These are phyloP conservation scores for Amphiprion clarkii DNA, from an alignment of 2,797 vertebrate species.

Conservation along the genomic window DNA sequence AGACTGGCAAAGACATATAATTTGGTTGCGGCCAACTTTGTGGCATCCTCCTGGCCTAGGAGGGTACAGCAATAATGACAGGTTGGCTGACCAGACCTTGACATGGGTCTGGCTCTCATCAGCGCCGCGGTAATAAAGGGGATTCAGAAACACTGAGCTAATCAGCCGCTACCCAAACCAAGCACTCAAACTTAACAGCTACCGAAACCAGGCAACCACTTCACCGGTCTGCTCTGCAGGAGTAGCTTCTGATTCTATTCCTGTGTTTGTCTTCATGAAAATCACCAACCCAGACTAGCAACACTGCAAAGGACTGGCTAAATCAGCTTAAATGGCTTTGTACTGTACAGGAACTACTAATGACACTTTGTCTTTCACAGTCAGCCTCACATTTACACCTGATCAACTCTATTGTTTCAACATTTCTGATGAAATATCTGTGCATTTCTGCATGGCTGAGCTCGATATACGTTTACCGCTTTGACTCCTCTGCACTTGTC, in stretches of 20 bases:
- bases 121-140: slow-evolving; percentile 58
- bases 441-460: slow-evolving; percentile 37
- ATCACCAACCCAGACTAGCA: neutral
- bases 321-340: slow-evolving; percentile 24
- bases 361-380: slow-evolving; percentile 24
- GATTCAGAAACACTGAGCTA: slow-evolving; percentile 71
- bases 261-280: slow-evolving; percentile 25
- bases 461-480: neutral
- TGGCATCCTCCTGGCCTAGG: slow-evolving; percentile 66
- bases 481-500: slow-evolving; percentile 40
- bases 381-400: slow-evolving; percentile 26
- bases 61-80: slow-evolving; percentile 77
- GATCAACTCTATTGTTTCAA: slow-evolving; percentile 16
- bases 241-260: slow-evolving; percentile 29
- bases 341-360: slow-evolving; percentile 25
- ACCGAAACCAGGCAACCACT: slow-evolving; percentile 60
- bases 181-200: slow-evolving; percentile 74
- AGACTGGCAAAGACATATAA: slow-evolving; percentile 70
- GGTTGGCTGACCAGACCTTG: slow-evolving; percentile 82
- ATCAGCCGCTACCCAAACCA: slow-evolving; percentile 69
- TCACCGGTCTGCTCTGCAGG: slow-evolving; percentile 47
- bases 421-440: slow-evolving; percentile 17
- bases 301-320: neutral
- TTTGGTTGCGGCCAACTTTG: slow-evolving; percentile 73
- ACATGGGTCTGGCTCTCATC: slow-evolving; percentile 79